These are phyloP conservation scores for Gastracanthus pulcherrimus DNA, from an alignment of 2,888 invertebrate genomes.

Conservation along the genomic window DNA sequence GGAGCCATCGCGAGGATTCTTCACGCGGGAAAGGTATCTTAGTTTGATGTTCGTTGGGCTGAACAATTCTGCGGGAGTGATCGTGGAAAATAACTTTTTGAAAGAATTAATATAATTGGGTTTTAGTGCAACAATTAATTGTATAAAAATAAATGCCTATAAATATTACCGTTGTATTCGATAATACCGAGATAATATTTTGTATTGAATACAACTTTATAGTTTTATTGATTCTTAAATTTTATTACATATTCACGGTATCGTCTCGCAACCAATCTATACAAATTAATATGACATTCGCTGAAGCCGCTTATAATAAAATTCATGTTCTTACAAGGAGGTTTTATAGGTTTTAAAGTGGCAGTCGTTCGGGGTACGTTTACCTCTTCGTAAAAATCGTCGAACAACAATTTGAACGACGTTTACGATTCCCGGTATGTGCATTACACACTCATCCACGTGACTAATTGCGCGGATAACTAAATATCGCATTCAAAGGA, in stretches of 20 bases:
- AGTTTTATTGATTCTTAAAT: slow-evolving; percentile 5
- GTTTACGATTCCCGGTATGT: slow-evolving; percentile 8
- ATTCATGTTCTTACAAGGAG: slow-evolving; percentile 7
- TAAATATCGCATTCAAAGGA: slow-evolving; percentile 7
- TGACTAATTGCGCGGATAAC: slow-evolving; percentile 24
- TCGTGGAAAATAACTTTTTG: neutral
- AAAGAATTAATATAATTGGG: neutral
- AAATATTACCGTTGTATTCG: neutral
- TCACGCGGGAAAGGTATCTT: slow-evolving; percentile 14
- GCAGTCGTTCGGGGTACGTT: neutral
- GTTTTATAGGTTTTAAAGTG: slow-evolving; percentile 23
- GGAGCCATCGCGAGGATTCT: too few relatives aligned
- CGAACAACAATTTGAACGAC: neutral
- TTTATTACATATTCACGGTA: neutral
- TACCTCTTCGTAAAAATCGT: neutral
- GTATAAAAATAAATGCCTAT: too few relatives aligned
- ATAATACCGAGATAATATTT: neutral
- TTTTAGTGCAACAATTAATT: neutral
- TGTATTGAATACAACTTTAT: neutral
- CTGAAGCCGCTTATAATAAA: slow-evolving; percentile 12
- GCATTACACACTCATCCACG: neutral
- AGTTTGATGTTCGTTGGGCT: neutral
- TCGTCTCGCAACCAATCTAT: neutral
- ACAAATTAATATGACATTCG: neutral
- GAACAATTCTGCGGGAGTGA: neutral